phyloP scores from a whole-genome alignment of 2,797 vertebrate species.

The Cyclopterus lumpus region DNA sequence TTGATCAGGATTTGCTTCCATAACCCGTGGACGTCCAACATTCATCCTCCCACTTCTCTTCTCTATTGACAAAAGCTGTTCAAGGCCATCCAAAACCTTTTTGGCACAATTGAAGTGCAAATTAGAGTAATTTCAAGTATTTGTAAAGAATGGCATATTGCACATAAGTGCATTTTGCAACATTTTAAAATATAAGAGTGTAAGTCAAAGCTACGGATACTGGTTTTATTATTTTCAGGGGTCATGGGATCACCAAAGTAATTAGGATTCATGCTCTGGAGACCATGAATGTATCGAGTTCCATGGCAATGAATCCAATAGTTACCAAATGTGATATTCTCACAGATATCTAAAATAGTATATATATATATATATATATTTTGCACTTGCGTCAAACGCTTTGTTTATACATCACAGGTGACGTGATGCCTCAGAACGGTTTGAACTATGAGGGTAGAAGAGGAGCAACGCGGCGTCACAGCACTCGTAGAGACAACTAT shows the following conservation, averaged over 20 bases:
- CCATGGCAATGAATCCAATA: background rate
- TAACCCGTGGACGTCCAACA: background rate
- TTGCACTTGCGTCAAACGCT: background rate
- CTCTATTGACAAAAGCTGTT: background rate
- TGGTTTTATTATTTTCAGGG: background rate
- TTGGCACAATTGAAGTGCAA: background rate
- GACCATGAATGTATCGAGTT: background rate
- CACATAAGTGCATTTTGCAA: background rate
- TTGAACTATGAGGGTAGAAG: conserved; percentile 13
- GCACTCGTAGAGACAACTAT: conserved; percentile 34
- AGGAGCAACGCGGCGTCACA: background rate
- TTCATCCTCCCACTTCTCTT: background rate
- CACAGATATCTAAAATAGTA: background rate
- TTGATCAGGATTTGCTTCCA: background rate
- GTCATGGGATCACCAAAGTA: background rate
- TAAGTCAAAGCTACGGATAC: background rate
- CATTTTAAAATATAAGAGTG: background rate
- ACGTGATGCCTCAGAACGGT: conserved; percentile 48
- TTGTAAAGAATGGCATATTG: background rate
- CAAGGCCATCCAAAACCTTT: background rate
- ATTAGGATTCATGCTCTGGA: background rate
- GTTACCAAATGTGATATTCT: background rate
- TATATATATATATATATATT: background rate
- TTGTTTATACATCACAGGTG: conserved; percentile 31
- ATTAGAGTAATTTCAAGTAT: background rate